Evolutionary conservation across 2,113 vertebrate species (phyloP).

Genomic region (Microcebus murinus): DNA sequence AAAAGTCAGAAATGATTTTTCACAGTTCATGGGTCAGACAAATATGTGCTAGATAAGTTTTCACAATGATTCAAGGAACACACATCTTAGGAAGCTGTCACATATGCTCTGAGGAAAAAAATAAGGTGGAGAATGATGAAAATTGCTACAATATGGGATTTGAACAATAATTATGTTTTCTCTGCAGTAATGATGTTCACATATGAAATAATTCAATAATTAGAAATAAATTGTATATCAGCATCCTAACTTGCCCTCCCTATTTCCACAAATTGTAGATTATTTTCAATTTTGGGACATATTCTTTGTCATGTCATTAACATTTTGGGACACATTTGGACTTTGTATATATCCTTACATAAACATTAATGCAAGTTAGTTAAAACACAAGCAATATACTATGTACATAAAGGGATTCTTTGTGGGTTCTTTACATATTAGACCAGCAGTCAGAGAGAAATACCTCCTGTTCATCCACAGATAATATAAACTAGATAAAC

Average conservation of each 20-base stretch:
- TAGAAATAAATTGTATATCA: not conserved
- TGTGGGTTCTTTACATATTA: not conserved
- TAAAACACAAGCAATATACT: not conserved
- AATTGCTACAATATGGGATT: not conserved
- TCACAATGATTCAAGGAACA: conserved; percentile 21
- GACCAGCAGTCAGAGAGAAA: not conserved
- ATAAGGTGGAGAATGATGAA: not conserved
- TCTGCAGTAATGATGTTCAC: not conserved
- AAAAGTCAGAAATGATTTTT: conserved; percentile 69
- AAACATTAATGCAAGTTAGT: not conserved
- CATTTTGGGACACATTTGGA: not conserved
- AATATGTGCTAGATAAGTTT: conserved; percentile 50
- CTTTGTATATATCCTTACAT: not conserved
- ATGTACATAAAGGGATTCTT: not conserved
- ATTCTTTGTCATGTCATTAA: not conserved
- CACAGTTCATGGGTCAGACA: conserved; percentile 52
- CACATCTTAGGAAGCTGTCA: conserved; percentile 17
- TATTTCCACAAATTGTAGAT: not conserved
- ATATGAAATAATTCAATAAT: not conserved
- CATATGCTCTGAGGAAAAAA: not conserved
- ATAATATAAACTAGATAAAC: not conserved
- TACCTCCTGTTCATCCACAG: not conserved
- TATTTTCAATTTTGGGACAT: not conserved
- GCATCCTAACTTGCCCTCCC: not conserved
- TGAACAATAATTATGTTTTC: not conserved